phyloP scores from a whole-genome alignment of 2,797 vertebrate species.

The Denticeps clupeoides region DNA sequence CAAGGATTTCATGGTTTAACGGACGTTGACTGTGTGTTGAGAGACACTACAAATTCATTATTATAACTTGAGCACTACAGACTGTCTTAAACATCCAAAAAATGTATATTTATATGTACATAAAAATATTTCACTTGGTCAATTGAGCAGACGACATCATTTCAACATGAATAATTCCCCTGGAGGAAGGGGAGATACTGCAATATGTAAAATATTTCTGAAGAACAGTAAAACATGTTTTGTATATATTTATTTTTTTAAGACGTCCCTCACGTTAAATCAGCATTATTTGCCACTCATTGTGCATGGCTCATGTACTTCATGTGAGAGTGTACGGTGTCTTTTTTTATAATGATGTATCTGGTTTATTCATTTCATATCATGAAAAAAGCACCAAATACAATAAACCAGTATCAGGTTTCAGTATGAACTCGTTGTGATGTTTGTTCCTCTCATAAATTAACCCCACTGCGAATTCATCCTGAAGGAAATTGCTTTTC shows the following conservation, averaged over 20 bases:
- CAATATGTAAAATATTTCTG: conserved; percentile 27
- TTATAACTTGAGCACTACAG: too few relatives aligned
- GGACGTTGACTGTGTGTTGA: too few relatives aligned
- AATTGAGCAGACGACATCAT: too few relatives aligned
- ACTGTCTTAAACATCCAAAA: too few relatives aligned
- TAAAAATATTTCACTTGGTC: too few relatives aligned
- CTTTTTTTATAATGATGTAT: too few relatives aligned
- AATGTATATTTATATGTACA: too few relatives aligned
- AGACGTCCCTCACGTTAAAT: conserved; percentile 28
- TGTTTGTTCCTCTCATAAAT: too few relatives aligned
- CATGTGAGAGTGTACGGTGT: conserved; percentile 22
- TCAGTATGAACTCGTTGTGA: neutral
- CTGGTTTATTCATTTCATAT: neutral
- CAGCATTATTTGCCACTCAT: conserved; percentile 42
- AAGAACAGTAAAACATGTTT: conserved; percentile 27
- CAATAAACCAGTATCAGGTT: neutral
- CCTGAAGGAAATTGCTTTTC: too few relatives aligned
- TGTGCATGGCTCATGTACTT: conserved; percentile 43
- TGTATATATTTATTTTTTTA: conserved; percentile 72
- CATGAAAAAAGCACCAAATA: conserved; percentile 2
- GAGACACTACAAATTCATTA: too few relatives aligned
- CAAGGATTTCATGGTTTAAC: too few relatives aligned
- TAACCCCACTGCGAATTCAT: too few relatives aligned
- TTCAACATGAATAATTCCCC: conserved; percentile 24
- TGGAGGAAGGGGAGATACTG: conserved; percentile 20